Conservation (phyloP, 1,140 invertebrate species). For the Brachionus plicatilis region DNA sequence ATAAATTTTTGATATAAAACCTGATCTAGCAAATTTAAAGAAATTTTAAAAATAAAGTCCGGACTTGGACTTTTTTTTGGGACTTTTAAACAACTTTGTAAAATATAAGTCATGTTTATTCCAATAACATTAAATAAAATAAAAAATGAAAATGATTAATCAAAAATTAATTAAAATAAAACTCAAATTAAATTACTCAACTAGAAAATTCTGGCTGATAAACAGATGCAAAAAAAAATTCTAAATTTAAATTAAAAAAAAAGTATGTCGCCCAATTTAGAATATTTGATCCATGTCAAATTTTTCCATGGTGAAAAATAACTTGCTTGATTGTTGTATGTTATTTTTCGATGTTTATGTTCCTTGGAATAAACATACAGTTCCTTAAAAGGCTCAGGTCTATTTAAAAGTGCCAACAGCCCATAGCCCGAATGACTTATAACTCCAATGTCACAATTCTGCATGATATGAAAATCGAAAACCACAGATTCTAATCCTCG, state of each 20-base stretch:
- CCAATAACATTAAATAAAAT: too few relatives aligned
- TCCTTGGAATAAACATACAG: neutral
- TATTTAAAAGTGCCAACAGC: neutral
- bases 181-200: too few relatives aligned
- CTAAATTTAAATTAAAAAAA: neutral
- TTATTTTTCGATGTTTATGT: neutral
- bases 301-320: neutral
- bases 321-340: neutral
- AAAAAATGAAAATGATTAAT: too few relatives aligned
- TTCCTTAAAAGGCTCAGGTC: neutral
- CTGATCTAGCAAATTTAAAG: too few relatives aligned
- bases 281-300: neutral
- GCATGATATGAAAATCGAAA: slow-evolving; percentile 18
- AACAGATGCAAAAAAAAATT: neutral
- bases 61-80: too few relatives aligned
- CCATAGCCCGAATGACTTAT: slow-evolving; percentile 11
- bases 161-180: too few relatives aligned
- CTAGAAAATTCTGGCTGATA: too few relatives aligned
- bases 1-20: too few relatives aligned
- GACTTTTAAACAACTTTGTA: too few relatives aligned
- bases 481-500: neutral
- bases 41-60: too few relatives aligned
- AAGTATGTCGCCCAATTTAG: neutral
- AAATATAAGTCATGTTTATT: too few relatives aligned
- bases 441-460: slow-evolving; percentile 12